Percentiles rank a stretch among this genome's conserved stretches.
phyloP scores from a whole-genome alignment of 2,797 vertebrate genomes.

The Hafferia zeledoni region DNA sequence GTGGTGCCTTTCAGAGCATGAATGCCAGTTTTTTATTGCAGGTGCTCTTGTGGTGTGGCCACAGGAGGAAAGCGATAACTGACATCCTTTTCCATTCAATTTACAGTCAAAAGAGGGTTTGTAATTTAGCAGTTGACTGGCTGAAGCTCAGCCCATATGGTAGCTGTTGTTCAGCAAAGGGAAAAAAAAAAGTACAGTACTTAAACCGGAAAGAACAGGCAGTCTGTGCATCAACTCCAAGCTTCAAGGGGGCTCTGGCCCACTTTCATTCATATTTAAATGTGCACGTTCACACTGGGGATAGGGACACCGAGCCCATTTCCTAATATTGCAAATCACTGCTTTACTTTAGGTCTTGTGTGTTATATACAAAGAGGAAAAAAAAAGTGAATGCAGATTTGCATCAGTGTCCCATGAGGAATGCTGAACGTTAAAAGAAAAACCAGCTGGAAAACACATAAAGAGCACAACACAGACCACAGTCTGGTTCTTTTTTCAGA shows the following conservation, averaged over 20 bases:
- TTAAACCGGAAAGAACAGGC: conserved; percentile 49
- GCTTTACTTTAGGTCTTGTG: neutral
- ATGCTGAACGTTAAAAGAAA: conserved; percentile 33
- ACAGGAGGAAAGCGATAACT: conserved; percentile 68
- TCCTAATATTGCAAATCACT: conserved; percentile 37
- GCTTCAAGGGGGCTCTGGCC: conserved; percentile 44
- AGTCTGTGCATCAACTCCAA: conserved; percentile 27
- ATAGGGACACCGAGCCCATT: neutral
- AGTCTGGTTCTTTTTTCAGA: neutral
- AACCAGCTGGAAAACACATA: conserved; percentile 54
- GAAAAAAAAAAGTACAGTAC: conserved; percentile 14
- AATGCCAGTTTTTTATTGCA: conserved; percentile 68
- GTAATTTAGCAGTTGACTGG: conserved; percentile 73
- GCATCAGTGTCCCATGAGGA: conserved; percentile 35
- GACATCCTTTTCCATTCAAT: conserved; percentile 75
- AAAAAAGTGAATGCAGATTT: neutral
- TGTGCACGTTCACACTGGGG: neutral
- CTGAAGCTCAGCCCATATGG: conserved; percentile 75
- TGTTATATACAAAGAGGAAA: neutral
- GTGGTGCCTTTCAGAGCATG: conserved; percentile 62
- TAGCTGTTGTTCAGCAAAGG: conserved; percentile 60
- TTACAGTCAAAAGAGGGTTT: conserved; percentile 68
- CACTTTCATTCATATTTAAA: conserved; percentile 60
- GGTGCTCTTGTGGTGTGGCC: conserved; percentile 76
- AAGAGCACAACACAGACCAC: neutral